Percentiles rank a stretch among this genome's conserved stretches.
These are phyloP conservation scores for Ctenochaetus hawaiiensis DNA, from an alignment of 2,797 vertebrate genomes.

Conservation along the genomic window DNA sequence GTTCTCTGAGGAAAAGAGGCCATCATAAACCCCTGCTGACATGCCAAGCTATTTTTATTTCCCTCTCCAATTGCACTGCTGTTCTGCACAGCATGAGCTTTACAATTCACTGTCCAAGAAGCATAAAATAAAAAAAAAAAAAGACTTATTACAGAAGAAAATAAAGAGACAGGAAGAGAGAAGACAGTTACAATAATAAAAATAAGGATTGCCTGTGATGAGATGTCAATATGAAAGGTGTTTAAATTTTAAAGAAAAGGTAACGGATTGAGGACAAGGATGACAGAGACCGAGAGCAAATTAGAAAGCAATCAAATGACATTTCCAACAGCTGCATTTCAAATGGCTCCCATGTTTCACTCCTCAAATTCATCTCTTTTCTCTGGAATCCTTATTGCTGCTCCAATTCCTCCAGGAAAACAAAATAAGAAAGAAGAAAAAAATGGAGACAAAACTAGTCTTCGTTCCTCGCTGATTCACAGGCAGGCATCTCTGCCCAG, in stretches of 20 bases:
- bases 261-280: not conserved
- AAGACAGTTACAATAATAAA: not conserved
- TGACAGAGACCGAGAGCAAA: slow-evolving; percentile 22
- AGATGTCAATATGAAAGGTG: slow-evolving; percentile 3
- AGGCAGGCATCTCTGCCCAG: slow-evolving; percentile 21
- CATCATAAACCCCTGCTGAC: slow-evolving; percentile 78
- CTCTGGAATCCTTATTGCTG: not conserved
- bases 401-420: not conserved
- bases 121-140: slow-evolving; percentile 5
- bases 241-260: not conserved
- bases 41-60: slow-evolving; percentile 80
- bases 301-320: slow-evolving; percentile 24
- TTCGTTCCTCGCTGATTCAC: not conserved
- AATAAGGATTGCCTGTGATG: slow-evolving; percentile 1
- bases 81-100: slow-evolving; percentile 66
- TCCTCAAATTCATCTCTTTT: slow-evolving; percentile 7
- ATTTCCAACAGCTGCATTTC: not conserved
- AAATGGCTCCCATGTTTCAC: slow-evolving; percentile 3
- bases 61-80: slow-evolving; percentile 60
- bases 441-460: slow-evolving; percentile 14
- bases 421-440: not conserved
- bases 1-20: slow-evolving; percentile 76
- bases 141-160: slow-evolving; percentile 35
- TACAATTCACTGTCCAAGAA: slow-evolving; percentile 51
- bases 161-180: slow-evolving; percentile 2